phyloP scores from a whole-genome alignment of 2,797 vertebrate species.

The Serranus cabrilla region DNA sequence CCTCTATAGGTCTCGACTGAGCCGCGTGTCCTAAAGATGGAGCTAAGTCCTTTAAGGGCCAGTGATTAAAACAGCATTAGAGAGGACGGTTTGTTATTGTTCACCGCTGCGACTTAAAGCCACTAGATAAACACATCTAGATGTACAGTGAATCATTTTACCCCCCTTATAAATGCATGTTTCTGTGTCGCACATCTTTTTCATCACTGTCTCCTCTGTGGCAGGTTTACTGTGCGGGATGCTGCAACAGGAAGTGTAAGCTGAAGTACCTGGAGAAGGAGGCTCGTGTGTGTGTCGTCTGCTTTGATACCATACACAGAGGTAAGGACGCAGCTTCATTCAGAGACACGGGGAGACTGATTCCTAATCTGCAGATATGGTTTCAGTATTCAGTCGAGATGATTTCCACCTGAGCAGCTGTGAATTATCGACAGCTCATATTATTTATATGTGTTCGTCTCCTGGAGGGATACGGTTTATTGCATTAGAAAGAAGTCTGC shows the following conservation, averaged over 20 bases:
- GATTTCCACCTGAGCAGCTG: not conserved
- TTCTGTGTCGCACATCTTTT: too few species aligned
- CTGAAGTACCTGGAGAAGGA: constrained; percentile 96
- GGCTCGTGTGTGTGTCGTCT: constrained; percentile 93
- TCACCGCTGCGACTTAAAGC: not conserved
- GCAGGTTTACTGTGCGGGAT: constrained; percentile 94
- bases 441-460: not conserved
- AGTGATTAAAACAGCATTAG: constrained; percentile 51
- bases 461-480: not conserved
- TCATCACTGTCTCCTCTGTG: constrained; percentile 32
- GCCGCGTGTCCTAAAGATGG: constrained; percentile 46
- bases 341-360: too few species aligned
- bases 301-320: constrained; percentile 91
- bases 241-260: constrained; percentile 95
- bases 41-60: constrained; percentile 52
- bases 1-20: constrained; percentile 47
- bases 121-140: not conserved
- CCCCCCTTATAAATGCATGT: not conserved
- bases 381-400: not conserved
- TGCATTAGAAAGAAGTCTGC: too few species aligned
- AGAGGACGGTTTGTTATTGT: constrained; percentile 37
- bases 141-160: not conserved
- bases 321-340: constrained; percentile 82
- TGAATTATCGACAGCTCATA: not conserved
- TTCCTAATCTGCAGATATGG: not conserved